Base-by-base conservation (phyloP, 2,888 invertebrate species). In the Penaeus monodon region DNA sequence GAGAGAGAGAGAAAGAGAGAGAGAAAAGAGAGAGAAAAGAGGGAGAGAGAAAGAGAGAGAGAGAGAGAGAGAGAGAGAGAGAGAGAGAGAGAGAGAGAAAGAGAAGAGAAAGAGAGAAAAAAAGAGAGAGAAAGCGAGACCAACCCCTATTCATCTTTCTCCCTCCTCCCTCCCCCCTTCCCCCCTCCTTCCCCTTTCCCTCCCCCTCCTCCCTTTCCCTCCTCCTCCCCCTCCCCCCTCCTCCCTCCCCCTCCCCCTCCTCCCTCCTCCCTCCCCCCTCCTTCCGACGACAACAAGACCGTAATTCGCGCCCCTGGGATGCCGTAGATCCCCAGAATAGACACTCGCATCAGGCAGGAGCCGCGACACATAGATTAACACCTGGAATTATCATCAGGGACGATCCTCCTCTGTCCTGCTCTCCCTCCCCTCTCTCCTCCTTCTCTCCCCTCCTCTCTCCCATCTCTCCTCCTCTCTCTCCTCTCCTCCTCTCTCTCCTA, bases 401-500 rank as follows among this genome's bases (percentile, higher is more conserved):
- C 33, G 33, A 33, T 29, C 27, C 14, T 68, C 27, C 12, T 12
- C 68, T 4, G 14, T 70, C 33, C 33, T 29, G 33, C 70, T 24
- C 70, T 8, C 14, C n/a, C n/a, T 7, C 44, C 33, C 29, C 33
- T 44, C 76, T 44, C 76, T 44, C 24, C 57, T 57, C 27, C 49
- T 44, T 49, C 49, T 49, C 57, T 44, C 57, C 76, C 27, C 14
- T 68, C 27, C 12, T 12, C 68, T 4, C n/a, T 7, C 44, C 33
- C 29, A 8, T 44, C 76, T 44, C 76, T 44, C 24, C 57, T 57
- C 27, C 49, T 44, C 76, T 49, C 49, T 49, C 57, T 44, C 57
- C 76, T 76, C 76, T 76, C 76, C 57, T 44, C 57, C 44, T 44
- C 44, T 44, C 76, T 76, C 76, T 76, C 70, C 3, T 6, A 1